A percentile compares a stretch with the other conserved stretches of the same genome.
phyloP scores from a whole-genome alignment of 2,113 vertebrate genomes.

The Oreocharis arfaki region DNA sequence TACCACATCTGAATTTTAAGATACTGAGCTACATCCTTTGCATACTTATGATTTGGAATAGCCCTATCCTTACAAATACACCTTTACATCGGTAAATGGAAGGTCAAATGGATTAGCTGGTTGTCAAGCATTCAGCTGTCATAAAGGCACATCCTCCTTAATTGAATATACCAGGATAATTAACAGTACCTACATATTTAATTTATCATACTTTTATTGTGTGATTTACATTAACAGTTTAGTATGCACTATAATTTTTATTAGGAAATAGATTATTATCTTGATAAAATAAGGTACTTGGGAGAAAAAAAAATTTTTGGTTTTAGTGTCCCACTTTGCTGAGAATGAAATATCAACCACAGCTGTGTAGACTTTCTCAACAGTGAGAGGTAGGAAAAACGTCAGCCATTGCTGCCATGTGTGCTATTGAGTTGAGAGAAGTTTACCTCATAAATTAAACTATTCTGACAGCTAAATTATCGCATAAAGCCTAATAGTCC shows the following conservation, averaged over 20 bases:
- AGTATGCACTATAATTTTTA: background rate
- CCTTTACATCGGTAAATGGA: background rate
- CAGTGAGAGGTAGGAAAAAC: background rate
- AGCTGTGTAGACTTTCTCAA: background rate
- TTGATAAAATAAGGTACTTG: background rate
- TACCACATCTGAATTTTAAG: background rate
- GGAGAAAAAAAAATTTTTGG: background rate
- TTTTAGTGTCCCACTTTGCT: background rate
- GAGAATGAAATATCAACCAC: background rate
- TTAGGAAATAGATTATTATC: background rate
- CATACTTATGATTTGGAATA: background rate
- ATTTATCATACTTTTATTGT: background rate
- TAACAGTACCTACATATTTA: background rate
- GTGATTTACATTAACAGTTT: background rate
- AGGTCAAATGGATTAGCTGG: background rate
- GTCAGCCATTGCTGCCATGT: background rate
- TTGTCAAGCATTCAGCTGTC: background rate
- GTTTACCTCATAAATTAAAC: conserved; percentile 25
- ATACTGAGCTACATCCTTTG: background rate
- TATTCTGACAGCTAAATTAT: conserved; percentile 6
- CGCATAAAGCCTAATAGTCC: background rate
- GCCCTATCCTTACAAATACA: background rate
- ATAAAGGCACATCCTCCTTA: background rate
- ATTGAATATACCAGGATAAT: background rate
- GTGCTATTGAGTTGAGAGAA: background rate